Evolutionary conservation across 2,797 vertebrate genomes (phyloP), one percentile per base, ranked within the genome.

Genomic region (Platalea minor): DNA sequence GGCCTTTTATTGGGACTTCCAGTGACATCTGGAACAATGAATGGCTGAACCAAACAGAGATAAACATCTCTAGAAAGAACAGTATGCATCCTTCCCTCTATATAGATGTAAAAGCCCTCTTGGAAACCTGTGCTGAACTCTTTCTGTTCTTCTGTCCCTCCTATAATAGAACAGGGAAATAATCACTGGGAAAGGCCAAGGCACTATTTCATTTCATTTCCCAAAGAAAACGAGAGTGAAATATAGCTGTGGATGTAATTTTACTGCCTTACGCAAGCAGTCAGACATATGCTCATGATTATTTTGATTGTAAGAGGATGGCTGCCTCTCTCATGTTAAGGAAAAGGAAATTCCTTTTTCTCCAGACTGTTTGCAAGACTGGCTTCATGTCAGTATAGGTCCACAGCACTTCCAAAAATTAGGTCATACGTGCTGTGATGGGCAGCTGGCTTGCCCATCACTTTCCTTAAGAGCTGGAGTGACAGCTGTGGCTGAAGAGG

Each of bases 231-330:
- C 0, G 4, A 95, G 87, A 94, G 84, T 89, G 90, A 95, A 95
- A 93, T 89, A 37, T 56, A 92, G 78, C 92, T 60, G 73, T 91
- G 65, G 64, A 83, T 89, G 35, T 89, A 87, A 92, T 95, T 96
- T 94, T 84, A 69, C 70, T 76, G 87, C 86, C 86, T 91, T 93
- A 91, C 76, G 65, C 76, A 93, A 95, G 87, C 88, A 95, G 70
- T 78, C 59, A 89, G 56, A 68, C 89, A 95, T 92, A 91, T 92
- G 91, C 60, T 97, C 15, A 4, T 78, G 92, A 95, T 93, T 96
- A 94, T 92, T 96, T 92, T 93, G 91, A 93, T 94, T 93, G 78
- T 85, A 84, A 83, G 92, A 95, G 65, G 31, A 77, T 93, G 76
- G 26, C 57, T 88, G 84, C 39, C 56, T 95, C 45, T 72, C 78